These are phyloP conservation scores for Whitmania pigra DNA, from an alignment of 1,140 invertebrate species.

Conservation along the genomic window DNA sequence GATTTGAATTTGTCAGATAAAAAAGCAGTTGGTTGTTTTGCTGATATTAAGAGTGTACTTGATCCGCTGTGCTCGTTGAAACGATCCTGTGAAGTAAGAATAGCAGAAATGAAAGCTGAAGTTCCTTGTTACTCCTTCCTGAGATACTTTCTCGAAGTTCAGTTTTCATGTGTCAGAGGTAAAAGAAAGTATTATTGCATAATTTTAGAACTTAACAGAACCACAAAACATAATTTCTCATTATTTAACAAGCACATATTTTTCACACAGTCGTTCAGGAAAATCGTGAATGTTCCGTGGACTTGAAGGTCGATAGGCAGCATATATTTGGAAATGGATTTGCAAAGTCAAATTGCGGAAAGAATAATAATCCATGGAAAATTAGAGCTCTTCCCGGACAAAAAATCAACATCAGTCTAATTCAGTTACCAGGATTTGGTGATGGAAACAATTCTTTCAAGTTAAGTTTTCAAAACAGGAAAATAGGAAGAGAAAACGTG, in stretches of 20 bases:
- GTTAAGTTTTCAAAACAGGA: too few species aligned
- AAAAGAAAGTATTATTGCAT: neutral
- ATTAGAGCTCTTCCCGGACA: neutral
- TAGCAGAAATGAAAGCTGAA: neutral
- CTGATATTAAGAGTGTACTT: neutral
- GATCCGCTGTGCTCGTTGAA: neutral
- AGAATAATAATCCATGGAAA: neutral
- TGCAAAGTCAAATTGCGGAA: neutral
- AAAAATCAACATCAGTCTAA: constrained; percentile 7
- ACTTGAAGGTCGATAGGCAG: too few species aligned
- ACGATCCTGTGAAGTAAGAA: neutral
- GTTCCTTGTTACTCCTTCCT: neutral
- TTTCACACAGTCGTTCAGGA: neutral
- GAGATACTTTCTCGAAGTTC: neutral
- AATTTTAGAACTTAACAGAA: neutral
- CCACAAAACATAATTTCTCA: neutral
- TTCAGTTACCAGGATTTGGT: neutral
- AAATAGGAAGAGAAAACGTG: too few species aligned
- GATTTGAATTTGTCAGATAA: neutral
- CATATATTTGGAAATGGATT: too few species aligned
- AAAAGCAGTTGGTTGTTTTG: constrained; percentile 1
- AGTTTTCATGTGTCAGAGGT: constrained; percentile 1
- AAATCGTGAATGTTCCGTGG: too few species aligned
- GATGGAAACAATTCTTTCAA: too few species aligned
- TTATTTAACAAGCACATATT: neutral